These are phyloP conservation scores for Turritopsis rubra DNA, from an alignment of 30 jellyfish, hydroid and myxozoan genomes.

Conservation along the genomic window DNA sequence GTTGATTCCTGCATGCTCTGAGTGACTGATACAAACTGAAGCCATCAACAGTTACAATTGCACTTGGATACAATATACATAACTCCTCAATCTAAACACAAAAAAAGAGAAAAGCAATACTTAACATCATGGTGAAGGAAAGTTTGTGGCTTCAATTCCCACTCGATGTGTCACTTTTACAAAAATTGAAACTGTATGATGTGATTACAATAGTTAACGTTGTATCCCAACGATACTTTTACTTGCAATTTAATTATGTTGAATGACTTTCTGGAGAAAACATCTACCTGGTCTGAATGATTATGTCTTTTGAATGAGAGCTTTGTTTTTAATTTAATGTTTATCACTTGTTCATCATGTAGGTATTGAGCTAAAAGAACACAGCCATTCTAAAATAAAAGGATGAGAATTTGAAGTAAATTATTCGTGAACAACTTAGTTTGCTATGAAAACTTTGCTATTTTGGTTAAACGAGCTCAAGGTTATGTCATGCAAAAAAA, in stretches of 20 bases:
- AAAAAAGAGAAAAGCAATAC: no score
- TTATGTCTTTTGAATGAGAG: slow-evolving; percentile 20
- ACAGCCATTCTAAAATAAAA: slow-evolving; percentile 54
- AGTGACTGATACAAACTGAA: slow-evolving; percentile 79
- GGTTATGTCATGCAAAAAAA: neutral
- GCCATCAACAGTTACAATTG: slow-evolving; percentile 86
- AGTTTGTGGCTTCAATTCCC: no score
- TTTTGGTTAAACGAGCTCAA: no score
- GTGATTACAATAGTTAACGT: no score
- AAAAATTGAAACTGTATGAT: no score
- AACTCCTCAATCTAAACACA: slow-evolving; percentile 69
- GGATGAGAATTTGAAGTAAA: neutral
- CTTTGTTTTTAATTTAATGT: slow-evolving; percentile 54
- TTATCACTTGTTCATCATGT: slow-evolving; percentile 74
- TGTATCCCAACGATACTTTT: neutral
- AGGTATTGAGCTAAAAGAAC: slow-evolving; percentile 69
- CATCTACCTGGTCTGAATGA: neutral
- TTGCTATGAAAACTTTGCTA: no score
- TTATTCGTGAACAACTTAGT: no score
- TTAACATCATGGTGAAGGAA: no score
- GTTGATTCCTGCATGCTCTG: slow-evolving; percentile 82
- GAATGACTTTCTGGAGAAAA: neutral
- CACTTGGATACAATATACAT: slow-evolving; percentile 52
- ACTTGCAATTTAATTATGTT: neutral
- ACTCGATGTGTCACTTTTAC: no score